These are phyloP conservation scores for Camponotus fellah DNA, from an alignment of 2,888 invertebrate species.

Conservation along the genomic window DNA sequence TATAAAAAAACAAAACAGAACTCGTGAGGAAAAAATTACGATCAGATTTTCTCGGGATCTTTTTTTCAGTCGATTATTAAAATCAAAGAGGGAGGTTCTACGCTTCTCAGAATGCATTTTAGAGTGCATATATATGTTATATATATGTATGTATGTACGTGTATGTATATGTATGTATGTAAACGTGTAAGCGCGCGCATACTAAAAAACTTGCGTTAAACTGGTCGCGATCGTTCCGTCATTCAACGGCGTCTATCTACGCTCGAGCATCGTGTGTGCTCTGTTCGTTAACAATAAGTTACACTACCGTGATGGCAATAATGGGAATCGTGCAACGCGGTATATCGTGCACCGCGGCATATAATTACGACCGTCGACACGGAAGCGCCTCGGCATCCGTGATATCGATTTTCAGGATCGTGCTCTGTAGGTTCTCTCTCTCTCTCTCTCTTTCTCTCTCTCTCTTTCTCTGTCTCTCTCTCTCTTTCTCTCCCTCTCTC, in stretches of 20 bases:
- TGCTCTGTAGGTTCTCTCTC: constrained; percentile 43
- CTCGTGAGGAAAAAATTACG: not conserved
- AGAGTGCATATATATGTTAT: too few species aligned
- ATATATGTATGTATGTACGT: too few species aligned
- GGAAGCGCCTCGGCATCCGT: constrained; percentile 71
- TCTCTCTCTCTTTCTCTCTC: constrained; percentile 1
- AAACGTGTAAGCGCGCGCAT: not conserved
- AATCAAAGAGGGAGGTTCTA: not conserved
- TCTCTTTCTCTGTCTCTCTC: not conserved
- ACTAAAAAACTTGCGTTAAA: constrained; percentile 51
- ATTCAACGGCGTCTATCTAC: constrained; percentile 62
- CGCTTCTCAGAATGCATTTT: too few species aligned
- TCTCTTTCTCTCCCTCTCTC: constrained; percentile 13
- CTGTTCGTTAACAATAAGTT: constrained; percentile 57
- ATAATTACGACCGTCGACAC: constrained; percentile 74
- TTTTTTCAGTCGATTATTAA: not conserved
- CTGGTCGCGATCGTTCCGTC: constrained; percentile 66
- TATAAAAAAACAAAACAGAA: not conserved
- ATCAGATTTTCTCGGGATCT: not conserved
- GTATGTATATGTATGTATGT: not conserved
- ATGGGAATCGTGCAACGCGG: constrained; percentile 66
- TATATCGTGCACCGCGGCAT: constrained; percentile 61
- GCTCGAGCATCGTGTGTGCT: constrained; percentile 44
- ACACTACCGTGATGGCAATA: constrained; percentile 66
- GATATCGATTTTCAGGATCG: constrained; percentile 75